These are phyloP conservation scores for Gulo gulo DNA, from an alignment of 2,113 vertebrate genomes.

Conservation along the genomic window DNA sequence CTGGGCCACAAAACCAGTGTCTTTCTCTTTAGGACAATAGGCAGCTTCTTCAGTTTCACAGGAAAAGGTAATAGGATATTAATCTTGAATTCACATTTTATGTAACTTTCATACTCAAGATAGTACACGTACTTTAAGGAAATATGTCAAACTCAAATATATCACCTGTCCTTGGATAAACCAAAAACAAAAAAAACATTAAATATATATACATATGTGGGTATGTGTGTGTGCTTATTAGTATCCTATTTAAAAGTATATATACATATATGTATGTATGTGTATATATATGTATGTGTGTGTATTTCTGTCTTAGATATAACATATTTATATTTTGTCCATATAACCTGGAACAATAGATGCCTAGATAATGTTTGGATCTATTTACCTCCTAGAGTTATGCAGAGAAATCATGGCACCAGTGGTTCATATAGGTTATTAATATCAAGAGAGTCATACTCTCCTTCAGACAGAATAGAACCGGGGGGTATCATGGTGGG, in stretches of 20 bases:
- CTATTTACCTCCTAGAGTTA: background rate
- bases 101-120: background rate
- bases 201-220: background rate
- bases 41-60: background rate
- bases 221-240: no score
- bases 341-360: background rate
- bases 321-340: background rate
- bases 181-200: background rate
- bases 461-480: background rate
- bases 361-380: background rate
- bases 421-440: background rate
- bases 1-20: background rate
- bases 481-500: rapidly evolving
- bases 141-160: background rate
- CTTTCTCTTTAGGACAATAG: background rate
- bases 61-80: background rate
- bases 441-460: background rate
- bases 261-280: background rate
- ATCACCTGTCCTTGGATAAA: background rate
- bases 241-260: background rate
- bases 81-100: background rate
- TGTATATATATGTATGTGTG: background rate
- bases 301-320: background rate
- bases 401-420: background rate
- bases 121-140: background rate